Base-by-base conservation (phyloP, 1,140 invertebrate genomes). In the Drosophila funebris region DNA sequence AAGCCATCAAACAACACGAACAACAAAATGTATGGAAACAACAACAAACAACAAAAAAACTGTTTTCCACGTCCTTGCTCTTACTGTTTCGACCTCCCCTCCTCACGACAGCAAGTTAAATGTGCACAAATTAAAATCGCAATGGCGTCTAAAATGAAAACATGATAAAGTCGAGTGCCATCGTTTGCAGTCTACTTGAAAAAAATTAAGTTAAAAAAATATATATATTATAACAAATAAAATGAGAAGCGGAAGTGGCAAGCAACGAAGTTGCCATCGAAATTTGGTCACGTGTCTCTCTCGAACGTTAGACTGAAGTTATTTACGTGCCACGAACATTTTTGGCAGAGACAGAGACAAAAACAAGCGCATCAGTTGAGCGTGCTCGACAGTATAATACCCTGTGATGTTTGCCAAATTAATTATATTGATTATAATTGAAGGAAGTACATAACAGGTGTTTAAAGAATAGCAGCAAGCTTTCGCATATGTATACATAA, bases 251-350 rank as follows among this genome's bases (percentile, higher is more conserved):
- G 29, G 24, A 62, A 27, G 18, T 33, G 37, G 36, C 48, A 36
- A 5, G 24, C 48, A 61, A 82, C 70, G 74, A 71, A 83, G 79
- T 83, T 83, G 80, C 80, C 66, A 83, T 78, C 80, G 80, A 83
- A 83, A 83, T 84, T 83, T 83, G 80, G 80, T 84, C 80, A 83
- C 80, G 80, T 83, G 79, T 74, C 67, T 18, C 67, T 18, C 70
- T 48, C 57, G 18, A 58, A 68, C 24, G 39, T 68, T 56, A 44
- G 22, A 36, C 58, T 62, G 57, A 64, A 83, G 80, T 84, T 84
- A 84, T 83, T 83, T 83, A 83, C 80, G 80, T 83, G 80, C 79
- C 62, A 60, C 53, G 80, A 67, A 78, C 80, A 83, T 76, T 79
- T 83, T 83, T 84, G 75, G 74, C 79, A n/a, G n/a, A n/a, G n/a